Conservation (phyloP, 2,113 vertebrate genomes). For the Protobothrops mucrosquamatus region DNA sequence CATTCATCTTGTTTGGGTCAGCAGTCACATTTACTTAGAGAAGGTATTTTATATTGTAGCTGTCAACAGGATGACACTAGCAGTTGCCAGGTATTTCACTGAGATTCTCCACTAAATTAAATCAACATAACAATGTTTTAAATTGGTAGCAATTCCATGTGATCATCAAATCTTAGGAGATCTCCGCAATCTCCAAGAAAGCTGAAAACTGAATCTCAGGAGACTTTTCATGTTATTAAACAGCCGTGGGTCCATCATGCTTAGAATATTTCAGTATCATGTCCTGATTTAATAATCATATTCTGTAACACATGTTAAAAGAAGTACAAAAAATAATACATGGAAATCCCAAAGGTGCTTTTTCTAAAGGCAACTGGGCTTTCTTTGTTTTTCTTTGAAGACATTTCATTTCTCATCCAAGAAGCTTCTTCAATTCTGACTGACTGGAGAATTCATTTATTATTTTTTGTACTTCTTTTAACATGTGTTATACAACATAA, state of each 20-base stretch:
- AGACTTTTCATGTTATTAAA: not conserved
- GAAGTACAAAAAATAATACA: not conserved
- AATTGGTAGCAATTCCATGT: not conserved
- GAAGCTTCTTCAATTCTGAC: too few relatives aligned
- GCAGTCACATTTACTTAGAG: not conserved
- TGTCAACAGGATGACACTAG: not conserved
- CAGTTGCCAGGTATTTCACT: not conserved
- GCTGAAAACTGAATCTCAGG: not conserved
- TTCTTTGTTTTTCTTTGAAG: too few relatives aligned
- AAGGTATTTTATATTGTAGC: not conserved
- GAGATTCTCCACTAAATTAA: not conserved
- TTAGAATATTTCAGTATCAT: not conserved
- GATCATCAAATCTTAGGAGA: not conserved
- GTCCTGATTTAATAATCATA: not conserved
- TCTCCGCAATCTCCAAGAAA: not conserved
- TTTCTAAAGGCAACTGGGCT: not conserved
- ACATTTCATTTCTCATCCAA: too few relatives aligned
- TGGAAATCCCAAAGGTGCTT: not conserved
- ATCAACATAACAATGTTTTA: not conserved
- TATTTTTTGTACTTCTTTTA: too few relatives aligned
- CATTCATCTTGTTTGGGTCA: not conserved
- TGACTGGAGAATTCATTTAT: too few relatives aligned
- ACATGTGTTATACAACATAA: too few relatives aligned
- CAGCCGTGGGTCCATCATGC: not conserved
- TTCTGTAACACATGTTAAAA: not conserved